These are phyloP conservation scores for Aegotheles bennettii DNA, from an alignment of 2,113 vertebrate species.

Conservation along the genomic window DNA sequence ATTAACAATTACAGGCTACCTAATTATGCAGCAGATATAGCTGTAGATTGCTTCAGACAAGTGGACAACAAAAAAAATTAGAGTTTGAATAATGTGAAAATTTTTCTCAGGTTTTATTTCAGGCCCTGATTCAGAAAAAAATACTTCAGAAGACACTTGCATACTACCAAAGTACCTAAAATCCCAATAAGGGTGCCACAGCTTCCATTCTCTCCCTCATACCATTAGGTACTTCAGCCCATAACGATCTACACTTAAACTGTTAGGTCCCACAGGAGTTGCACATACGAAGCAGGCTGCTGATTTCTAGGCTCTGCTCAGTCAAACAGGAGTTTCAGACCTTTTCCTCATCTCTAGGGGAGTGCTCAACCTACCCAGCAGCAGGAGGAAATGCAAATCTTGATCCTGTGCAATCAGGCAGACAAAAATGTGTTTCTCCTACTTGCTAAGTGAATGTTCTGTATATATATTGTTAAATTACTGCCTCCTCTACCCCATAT, in stretches of 20 bases:
- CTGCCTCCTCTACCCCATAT: background rate
- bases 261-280: background rate
- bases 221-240: background rate
- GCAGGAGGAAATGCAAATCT: background rate
- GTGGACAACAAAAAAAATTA: background rate
- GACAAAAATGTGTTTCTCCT: background rate
- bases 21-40: background rate
- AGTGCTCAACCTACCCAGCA: background rate
- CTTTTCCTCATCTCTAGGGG: background rate
- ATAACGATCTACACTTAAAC: background rate
- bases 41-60: background rate
- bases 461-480: background rate
- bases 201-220: background rate
- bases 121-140: background rate
- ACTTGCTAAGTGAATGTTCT: background rate
- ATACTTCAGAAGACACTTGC: background rate
- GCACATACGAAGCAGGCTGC: background rate
- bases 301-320: background rate
- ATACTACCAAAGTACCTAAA: background rate
- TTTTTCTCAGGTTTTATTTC: background rate
- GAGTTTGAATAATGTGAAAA: background rate
- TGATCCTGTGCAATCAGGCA: background rate
- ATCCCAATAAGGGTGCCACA: background rate
- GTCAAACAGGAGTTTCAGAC: background rate
- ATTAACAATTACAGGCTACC: background rate